phyloP scores from a whole-genome alignment of 2,888 invertebrate species.

The Luperina testacea region DNA sequence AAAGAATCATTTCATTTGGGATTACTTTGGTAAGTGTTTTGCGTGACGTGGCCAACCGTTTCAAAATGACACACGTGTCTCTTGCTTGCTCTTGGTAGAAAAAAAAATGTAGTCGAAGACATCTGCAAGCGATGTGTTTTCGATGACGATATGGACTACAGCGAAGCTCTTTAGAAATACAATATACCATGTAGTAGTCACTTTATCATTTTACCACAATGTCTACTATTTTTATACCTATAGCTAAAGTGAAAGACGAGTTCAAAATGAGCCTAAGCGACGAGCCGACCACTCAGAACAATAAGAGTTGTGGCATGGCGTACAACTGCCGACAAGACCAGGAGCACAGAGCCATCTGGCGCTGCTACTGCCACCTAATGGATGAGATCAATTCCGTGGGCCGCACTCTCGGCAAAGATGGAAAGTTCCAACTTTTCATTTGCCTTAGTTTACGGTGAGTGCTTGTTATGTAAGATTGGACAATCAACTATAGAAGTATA shows the following conservation, averaged over 20 bases:
- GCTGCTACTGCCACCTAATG: slow-evolving; percentile 96
- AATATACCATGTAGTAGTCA: background rate
- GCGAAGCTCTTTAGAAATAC: background rate
- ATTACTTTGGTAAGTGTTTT: slow-evolving; percentile 95
- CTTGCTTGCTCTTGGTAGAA: too few species aligned
- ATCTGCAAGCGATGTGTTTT: background rate
- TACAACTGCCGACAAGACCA: slow-evolving; percentile 87
- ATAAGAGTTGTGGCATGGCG: slow-evolving; percentile 81
- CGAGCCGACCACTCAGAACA: slow-evolving; percentile 83
- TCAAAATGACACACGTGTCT: background rate
- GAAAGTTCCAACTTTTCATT: slow-evolving; percentile 98
- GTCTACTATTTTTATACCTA: slow-evolving; percentile 5
- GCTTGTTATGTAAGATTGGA: background rate
- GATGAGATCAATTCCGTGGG: slow-evolving; percentile 96
- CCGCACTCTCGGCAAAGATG: slow-evolving; percentile 97
- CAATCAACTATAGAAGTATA: background rate
- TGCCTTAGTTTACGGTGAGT: slow-evolving; percentile 96
- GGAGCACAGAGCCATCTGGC: slow-evolving; percentile 93
- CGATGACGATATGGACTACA: background rate
- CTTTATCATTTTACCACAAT: background rate
- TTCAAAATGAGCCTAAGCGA: slow-evolving; percentile 93
- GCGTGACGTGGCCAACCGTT: too few species aligned
- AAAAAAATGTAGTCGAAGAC: background rate
- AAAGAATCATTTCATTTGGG: slow-evolving; percentile 99
- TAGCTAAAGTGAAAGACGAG: slow-evolving; percentile 95